These are phyloP conservation scores for Pipistrellus pipistrellus DNA, from an alignment of 2,797 vertebrate genomes.

Conservation along the genomic window DNA sequence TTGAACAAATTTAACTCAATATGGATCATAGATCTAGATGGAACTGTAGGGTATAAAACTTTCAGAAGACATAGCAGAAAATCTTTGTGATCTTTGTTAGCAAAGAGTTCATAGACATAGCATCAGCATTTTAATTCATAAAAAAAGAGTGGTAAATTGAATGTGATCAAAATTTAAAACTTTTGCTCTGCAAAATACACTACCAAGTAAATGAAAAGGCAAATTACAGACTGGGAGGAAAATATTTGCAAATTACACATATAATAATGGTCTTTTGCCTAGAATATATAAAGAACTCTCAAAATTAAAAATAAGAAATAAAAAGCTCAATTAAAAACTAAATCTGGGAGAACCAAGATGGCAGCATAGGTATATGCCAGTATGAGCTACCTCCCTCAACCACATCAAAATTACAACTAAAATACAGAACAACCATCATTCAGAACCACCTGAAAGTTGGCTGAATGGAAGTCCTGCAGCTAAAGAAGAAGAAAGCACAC, in stretches of 20 bases:
- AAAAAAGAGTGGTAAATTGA: constrained; percentile 13
- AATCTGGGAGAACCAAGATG: neutral
- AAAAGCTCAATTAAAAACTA: neutral
- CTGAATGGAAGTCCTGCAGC: no score
- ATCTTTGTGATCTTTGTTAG: neutral
- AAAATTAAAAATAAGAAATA: constrained; percentile 42
- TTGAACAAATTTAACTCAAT: constrained; percentile 47
- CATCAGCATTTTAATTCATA: neutral
- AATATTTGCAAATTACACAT: neutral
- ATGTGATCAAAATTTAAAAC: constrained; percentile 42
- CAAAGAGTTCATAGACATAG: constrained; percentile 24
- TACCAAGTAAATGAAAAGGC: constrained; percentile 11
- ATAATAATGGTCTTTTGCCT: constrained; percentile 14
- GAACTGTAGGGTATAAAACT: constrained; percentile 38
- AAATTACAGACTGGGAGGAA: neutral
- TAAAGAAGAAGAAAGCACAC: no score
- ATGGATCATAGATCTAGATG: neutral
- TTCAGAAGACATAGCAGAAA: constrained; percentile 35
- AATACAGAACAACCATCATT: no score
- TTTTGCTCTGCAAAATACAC: constrained; percentile 1
- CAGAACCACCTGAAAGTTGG: no score
- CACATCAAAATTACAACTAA: no score
- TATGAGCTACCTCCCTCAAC: no score
- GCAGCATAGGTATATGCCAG: no score
- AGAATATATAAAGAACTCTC: constrained; percentile 23